Evolutionary conservation across 2,888 invertebrate species (phyloP).

Genomic region (Noctua pronuba): DNA sequence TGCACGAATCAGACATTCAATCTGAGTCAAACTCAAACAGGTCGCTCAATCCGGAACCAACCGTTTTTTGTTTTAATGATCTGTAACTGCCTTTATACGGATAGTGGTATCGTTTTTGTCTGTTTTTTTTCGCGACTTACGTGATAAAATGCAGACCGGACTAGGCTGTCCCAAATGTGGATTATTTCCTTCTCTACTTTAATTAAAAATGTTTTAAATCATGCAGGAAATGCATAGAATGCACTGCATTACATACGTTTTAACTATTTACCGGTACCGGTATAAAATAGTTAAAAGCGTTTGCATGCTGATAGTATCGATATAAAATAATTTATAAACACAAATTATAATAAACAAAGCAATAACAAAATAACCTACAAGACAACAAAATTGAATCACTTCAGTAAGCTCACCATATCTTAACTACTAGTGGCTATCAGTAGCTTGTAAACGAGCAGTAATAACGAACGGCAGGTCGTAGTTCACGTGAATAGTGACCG

Average conservation of each 20-base stretch:
- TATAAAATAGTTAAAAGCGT: background rate
- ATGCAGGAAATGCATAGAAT: background rate
- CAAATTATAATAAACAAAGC: background rate
- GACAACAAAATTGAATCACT: constrained; percentile 40
- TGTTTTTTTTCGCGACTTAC: constrained; percentile 18
- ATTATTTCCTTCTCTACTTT: background rate
- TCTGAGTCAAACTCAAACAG: constrained; percentile 33
- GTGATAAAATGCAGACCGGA: constrained; percentile 31
- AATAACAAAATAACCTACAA: constrained; percentile 21
- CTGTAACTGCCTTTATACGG: constrained; percentile 29
- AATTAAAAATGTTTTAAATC: background rate
- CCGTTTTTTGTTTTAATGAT: constrained; percentile 1
- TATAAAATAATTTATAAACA: background rate
- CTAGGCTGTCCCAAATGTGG: constrained; percentile 9
- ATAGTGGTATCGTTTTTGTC: constrained; percentile 23
- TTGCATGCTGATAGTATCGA: background rate
- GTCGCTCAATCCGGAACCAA: constrained; percentile 33
- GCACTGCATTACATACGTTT: background rate
- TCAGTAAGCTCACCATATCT: constrained; percentile 44
- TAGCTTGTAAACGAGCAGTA: constrained; percentile 42
- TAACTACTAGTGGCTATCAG: constrained; percentile 32
- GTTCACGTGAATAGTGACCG: constrained; percentile 44
- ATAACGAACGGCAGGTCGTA: constrained; percentile 49
- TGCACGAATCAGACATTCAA: constrained; percentile 58
- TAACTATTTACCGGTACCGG: background rate